Evolutionary conservation across 2,113 vertebrate genomes (phyloP).

Genomic region (Aspiorhynchus laticeps): DNA sequence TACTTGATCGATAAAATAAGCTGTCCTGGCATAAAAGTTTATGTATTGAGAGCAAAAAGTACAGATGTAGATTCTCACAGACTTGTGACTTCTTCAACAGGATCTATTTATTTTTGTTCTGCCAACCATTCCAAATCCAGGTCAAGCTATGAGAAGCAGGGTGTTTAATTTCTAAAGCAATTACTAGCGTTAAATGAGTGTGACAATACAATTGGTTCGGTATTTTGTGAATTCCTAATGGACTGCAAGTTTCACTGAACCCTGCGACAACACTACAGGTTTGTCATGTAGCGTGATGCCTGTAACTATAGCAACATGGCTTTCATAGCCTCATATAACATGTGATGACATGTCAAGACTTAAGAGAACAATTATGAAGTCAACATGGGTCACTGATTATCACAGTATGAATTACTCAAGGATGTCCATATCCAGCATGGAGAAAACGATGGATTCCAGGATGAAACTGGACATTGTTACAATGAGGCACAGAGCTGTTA

Average conservation of each 20-base stretch:
- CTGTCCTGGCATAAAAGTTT: not conserved
- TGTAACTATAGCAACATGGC: constrained; percentile 20
- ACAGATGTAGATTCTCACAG: not conserved
- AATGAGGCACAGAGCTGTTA: not conserved
- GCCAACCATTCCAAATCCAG: constrained; percentile 8
- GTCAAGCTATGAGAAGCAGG: not conserved
- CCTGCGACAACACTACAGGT: not conserved
- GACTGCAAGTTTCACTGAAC: not conserved
- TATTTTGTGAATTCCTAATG: not conserved
- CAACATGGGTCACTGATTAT: not conserved
- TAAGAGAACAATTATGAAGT: not conserved
- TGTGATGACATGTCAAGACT: constrained; percentile 6
- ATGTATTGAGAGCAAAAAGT: not conserved
- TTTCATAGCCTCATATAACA: not conserved
- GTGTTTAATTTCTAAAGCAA: constrained; percentile 2
- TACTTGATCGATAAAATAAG: not conserved
- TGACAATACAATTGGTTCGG: not conserved
- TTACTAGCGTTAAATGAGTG: not conserved
- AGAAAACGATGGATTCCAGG: not conserved
- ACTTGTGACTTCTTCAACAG: not conserved
- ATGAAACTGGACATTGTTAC: not conserved
- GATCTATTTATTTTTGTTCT: constrained; percentile 3
- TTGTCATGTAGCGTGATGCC: not conserved
- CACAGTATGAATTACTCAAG: not conserved
- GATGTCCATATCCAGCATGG: not conserved